Base-by-base conservation (phyloP, 2,888 invertebrate genomes). In the Lochmaea capreae region DNA sequence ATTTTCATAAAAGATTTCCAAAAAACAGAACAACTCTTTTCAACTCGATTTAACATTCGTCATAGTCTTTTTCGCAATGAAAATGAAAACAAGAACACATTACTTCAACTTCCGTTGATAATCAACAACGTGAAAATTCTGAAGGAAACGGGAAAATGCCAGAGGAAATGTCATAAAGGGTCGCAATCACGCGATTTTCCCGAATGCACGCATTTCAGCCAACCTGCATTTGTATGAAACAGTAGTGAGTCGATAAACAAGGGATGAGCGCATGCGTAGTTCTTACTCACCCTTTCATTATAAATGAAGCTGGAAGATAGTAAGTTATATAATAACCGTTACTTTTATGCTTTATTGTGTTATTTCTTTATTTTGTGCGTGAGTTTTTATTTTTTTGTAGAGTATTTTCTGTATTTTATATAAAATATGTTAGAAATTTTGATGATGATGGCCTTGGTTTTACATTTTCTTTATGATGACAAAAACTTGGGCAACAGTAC, bases 191-290 rank as follows among this genome's bases (percentile, higher is more conserved):
- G 76, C 78, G 74, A 78, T 66, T 52, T 39, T 61, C 66, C 58
- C 39, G 59, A 66, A 66, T 62, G 67, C 70, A 70, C 70, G 62
- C 73, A 70, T 63, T 65, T 63, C 49, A 61, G 43, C 68, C 65
- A 42, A 61, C 59, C 58, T 71, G 71, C 72, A 63, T 66, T 65
- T 69, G 70, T 71, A 26, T 66, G 61, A 57, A 65, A 71, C 73
- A 72, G 67, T 61, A 75, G 76, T 69, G 75, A 81, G 81, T 81
- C 81, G 79, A 81, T 81, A 81, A 79, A 80, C 81, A 79, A 76
- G 77, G 63, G 74, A 74, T 42, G 71, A 63, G 77, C 80, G 81
- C 80, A 61, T 69, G 80, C 81, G 81, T 63, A 22, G 14, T 71
- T 4, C 43, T 57, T 33, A 67, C 71, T 71, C 66, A 67, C 69